Percentiles rank a stretch among this genome's conserved stretches.
phyloP scores from a whole-genome alignment of 2,888 invertebrate species.

The Cerastis rubricosa region DNA sequence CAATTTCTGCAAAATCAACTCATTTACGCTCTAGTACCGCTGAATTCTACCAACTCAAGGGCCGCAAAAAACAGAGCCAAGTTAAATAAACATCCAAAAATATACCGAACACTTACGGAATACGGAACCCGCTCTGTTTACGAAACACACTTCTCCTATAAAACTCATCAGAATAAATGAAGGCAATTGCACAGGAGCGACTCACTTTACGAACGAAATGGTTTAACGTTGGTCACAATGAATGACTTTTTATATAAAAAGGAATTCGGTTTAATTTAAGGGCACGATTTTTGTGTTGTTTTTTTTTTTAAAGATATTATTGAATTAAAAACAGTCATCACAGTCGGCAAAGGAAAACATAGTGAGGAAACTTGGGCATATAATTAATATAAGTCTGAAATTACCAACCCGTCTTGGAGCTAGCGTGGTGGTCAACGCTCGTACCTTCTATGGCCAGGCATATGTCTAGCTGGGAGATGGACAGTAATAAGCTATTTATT shows the following conservation, averaged over 20 bases:
- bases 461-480: background rate
- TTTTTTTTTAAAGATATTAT: background rate
- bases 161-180: constrained; percentile 76
- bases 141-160: constrained; percentile 61
- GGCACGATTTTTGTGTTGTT: constrained; percentile 44
- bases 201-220: constrained; percentile 69
- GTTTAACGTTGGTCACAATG: constrained; percentile 70
- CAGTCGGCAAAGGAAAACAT: background rate
- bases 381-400: background rate
- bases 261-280: constrained; percentile 67
- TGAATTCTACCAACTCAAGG: constrained; percentile 25
- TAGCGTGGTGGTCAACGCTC: background rate
- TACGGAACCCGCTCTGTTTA: constrained; percentile 62
- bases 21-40: constrained; percentile 38
- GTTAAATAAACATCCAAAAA: constrained; percentile 57
- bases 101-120: constrained; percentile 57
- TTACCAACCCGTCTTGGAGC: background rate
- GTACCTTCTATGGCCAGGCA: background rate
- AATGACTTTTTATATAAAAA: constrained; percentile 72
- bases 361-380: background rate
- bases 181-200: constrained; percentile 71
- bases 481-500: background rate
- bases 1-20: constrained; percentile 24
- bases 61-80: constrained; percentile 45
- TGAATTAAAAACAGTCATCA: background rate